phyloP scores from a whole-genome alignment of 2,797 vertebrate genomes.

The Pipistrellus pygmaeus region DNA sequence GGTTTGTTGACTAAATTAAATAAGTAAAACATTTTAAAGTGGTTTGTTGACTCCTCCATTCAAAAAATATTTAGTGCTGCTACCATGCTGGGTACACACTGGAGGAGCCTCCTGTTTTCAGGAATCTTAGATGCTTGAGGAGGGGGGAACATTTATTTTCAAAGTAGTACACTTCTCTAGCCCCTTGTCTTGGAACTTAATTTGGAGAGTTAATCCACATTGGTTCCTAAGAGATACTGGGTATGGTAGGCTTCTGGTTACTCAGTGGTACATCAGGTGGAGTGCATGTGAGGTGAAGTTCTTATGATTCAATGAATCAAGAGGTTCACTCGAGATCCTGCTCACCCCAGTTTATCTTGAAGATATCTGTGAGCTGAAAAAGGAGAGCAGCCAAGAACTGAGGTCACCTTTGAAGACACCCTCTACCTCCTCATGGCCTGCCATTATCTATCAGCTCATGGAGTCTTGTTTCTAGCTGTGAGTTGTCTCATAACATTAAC shows the following conservation, averaged over 20 bases:
- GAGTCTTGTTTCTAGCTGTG: neutral
- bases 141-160: neutral
- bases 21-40: neutral
- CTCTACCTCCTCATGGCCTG: neutral
- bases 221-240: neutral
- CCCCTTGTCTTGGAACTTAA: neutral
- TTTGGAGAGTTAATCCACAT: neutral
- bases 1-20: conserved; percentile 17
- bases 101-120: neutral
- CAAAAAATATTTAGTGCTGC: neutral
- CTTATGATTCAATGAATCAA: neutral
- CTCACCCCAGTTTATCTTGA: neutral
- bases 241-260: neutral
- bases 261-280: neutral
- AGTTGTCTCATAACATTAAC: neutral
- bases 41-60: neutral
- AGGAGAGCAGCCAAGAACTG: neutral
- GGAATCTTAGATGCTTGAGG: neutral
- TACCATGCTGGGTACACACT: neutral
- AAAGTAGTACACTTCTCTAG: neutral
- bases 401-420: neutral
- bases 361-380: neutral
- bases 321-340: neutral
- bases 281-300: neutral
- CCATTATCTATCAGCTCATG: neutral